Base-by-base conservation (phyloP, 2,797 vertebrate species). In the Eulemur mongoz region DNA sequence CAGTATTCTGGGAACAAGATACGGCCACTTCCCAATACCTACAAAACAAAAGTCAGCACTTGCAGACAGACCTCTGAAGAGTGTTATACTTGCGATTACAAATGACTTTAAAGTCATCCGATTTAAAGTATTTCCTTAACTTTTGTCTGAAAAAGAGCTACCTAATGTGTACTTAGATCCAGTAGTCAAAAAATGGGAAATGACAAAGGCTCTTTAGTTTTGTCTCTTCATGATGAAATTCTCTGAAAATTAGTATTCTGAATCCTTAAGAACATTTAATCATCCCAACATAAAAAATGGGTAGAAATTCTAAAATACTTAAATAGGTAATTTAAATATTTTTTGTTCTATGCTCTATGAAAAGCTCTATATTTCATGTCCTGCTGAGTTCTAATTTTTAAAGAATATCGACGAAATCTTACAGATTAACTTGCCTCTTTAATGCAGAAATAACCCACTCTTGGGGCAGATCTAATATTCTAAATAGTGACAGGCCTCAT, bases 1-100 rank as follows among this genome's bases (percentile, higher is more conserved):
- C 48, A 89, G 40, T 79, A 83, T 79, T 86, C 67, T 94, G 48
- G 65, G 54, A 84, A 65, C 11, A 89, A 54, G 59, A 82, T 87
- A 63, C 18, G 17, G 50, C 96, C 57, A 81, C n/a, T 78, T 90
- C 30, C 50, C 20, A 73, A 94, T 11, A 73, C 40, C 38, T 87
- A 67, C 20, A 67, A 93, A 95, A 93, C 45, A 83, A 45, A 95
- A 84, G 32, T 93, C 35, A 50, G 45, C 32, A 84, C 57, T 82
- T 69, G 79, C 2, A 79, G 22, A 67, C 20, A 86, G 20, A 80
- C 67, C 40, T 83, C 70, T 95, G 61, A 65, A 65, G 40, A 15
- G 23, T 87, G 25, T 65, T 76, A 61, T 9, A 61, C 5, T 73
- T 83, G 52, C 54, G 70, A 84, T 84, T 57, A 95, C 11, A 30